Conservation (phyloP, 2,113 vertebrate species). For the Canis aureus region DNA sequence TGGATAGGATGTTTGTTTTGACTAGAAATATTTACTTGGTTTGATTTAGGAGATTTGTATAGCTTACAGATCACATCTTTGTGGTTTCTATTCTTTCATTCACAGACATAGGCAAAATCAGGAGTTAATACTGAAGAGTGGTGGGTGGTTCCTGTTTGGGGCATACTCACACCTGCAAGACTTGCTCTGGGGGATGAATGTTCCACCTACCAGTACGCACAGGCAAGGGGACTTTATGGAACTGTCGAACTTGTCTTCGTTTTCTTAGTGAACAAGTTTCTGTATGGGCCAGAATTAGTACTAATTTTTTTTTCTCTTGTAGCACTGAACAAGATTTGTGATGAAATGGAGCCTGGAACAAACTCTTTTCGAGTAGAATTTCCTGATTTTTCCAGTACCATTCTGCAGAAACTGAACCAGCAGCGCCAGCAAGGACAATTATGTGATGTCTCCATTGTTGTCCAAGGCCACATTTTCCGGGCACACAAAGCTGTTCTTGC, state of each 20-base stretch:
- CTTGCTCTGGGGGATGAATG: neutral
- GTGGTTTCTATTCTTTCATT: neutral
- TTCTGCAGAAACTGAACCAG: conserved; percentile 94
- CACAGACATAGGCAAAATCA: neutral
- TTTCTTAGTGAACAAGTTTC: neutral
- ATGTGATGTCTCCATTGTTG: conserved; percentile 93
- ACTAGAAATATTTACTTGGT: conserved; percentile 31
- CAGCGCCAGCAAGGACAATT: conserved; percentile 93
- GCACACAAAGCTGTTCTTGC: conserved; percentile 94
- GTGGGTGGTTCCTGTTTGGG: neutral
- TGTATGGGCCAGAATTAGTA: neutral
- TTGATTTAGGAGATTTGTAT: conserved; percentile 1
- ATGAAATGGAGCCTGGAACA: conserved; percentile 92
- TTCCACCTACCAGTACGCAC: neutral
- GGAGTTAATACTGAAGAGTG: neutral
- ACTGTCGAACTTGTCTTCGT: neutral
- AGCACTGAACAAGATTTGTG: conserved; percentile 86
- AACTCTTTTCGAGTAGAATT: conserved; percentile 94
- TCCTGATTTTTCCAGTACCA: conserved; percentile 93
- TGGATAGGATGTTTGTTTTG: conserved; percentile 29
- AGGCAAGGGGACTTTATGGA: neutral
- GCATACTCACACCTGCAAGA: neutral
- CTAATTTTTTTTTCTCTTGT: conserved; percentile 76
- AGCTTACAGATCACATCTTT: neutral
- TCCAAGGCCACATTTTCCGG: conserved; percentile 93